phyloP scores from a whole-genome alignment of 2,797 vertebrate genomes.

The Nothura maculosa region DNA sequence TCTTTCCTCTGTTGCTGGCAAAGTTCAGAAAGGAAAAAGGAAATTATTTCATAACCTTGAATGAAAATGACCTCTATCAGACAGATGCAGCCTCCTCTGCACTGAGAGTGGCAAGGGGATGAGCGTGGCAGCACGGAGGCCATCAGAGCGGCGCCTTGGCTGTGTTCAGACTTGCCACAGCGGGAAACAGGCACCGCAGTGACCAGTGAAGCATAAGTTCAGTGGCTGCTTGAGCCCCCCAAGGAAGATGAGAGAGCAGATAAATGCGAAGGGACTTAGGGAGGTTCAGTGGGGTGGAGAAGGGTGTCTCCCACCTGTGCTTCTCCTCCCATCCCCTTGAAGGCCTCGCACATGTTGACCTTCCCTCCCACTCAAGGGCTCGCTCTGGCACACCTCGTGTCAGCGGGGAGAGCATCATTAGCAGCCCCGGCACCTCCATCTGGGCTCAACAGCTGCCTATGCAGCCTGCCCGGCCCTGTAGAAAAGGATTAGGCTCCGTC shows the following conservation, averaged over 20 bases:
- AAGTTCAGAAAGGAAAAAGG: background rate
- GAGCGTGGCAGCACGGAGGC: background rate
- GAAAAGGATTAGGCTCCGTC: conserved; percentile 60
- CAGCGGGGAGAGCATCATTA: conserved; percentile 42
- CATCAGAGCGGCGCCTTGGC: background rate
- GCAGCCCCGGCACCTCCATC: conserved; percentile 12
- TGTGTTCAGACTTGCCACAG: background rate
- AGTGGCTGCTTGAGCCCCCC: background rate
- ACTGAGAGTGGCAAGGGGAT: background rate
- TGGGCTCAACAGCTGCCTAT: conserved; percentile 65
- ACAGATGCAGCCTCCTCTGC: background rate
- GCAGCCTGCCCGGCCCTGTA: conserved; percentile 25
- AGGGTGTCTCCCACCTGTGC: rapidly evolving
- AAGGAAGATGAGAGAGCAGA: background rate
- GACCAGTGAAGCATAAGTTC: background rate
- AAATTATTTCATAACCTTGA: background rate
- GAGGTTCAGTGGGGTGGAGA: background rate
- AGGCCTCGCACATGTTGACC: background rate
- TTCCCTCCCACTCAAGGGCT: conserved; percentile 50
- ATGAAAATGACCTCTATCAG: background rate
- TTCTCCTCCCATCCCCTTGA: background rate
- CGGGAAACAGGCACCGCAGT: background rate
- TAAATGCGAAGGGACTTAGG: rapidly evolving
- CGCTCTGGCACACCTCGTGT: background rate
- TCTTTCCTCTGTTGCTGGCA: background rate